Evolutionary conservation across 1,140 invertebrate genomes (phyloP).

Genomic region (Rhynchophorus ferrugineus): DNA sequence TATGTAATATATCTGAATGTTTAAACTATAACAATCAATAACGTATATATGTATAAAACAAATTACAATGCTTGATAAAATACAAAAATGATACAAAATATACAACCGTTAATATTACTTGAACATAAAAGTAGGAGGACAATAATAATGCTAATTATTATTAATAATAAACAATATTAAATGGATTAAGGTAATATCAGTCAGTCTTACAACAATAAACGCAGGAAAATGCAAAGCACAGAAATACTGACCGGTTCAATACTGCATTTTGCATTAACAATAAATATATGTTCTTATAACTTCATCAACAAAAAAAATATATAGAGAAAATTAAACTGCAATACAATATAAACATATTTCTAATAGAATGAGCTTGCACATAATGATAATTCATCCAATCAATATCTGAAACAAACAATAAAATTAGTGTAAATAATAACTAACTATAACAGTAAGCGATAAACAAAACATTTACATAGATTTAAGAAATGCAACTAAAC

Average conservation of each 20-base stretch:
- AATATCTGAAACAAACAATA: neutral
- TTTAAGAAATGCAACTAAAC: no score
- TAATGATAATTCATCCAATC: no score
- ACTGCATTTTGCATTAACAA: no score
- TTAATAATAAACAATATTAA: neutral
- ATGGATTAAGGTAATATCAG: neutral
- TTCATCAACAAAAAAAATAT: no score
- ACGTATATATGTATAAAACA: neutral
- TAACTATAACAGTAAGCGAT: neutral
- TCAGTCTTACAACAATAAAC: neutral
- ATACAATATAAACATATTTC: neutral
- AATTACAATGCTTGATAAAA: neutral
- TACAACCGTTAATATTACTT: neutral
- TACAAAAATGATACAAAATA: neutral
- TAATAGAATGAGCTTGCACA: no score
- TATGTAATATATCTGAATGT: no score
- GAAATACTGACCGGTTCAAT: no score
- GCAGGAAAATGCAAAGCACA: no score
- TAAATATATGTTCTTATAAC: no score
- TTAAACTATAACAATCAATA: no score
- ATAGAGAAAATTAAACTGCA: no score
- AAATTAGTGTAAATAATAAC: neutral
- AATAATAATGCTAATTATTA: no score
- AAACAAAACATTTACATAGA: neutral
- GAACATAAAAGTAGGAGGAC: neutral